These are phyloP conservation scores for Lasioglossum leucozonium DNA, from an alignment of 2,888 invertebrate genomes.

Conservation along the genomic window DNA sequence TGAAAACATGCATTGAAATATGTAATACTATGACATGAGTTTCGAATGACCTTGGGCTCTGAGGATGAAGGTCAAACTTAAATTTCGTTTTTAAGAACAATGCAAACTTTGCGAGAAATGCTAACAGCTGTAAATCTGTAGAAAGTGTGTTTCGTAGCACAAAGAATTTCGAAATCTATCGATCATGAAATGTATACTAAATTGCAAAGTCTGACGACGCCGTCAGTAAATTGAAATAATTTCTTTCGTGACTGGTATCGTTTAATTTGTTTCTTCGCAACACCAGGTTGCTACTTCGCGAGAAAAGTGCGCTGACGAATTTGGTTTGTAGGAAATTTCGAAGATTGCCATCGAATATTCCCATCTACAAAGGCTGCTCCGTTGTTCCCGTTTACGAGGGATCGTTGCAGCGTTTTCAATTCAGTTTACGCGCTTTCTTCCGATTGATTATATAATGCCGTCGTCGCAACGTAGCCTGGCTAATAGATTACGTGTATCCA, in stretches of 20 bases:
- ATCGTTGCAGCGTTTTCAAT: slow-evolving; percentile 33
- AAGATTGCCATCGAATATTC: neutral
- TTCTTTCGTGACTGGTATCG: neutral
- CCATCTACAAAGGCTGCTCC: neutral
- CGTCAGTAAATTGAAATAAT: neutral
- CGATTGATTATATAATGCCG: slow-evolving; percentile 47
- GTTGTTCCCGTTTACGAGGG: slow-evolving; percentile 19
- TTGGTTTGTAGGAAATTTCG: neutral
- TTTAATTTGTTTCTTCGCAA: neutral
- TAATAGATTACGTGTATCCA: slow-evolving; percentile 47
- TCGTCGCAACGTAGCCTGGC: neutral
- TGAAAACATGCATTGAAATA: too few species aligned
- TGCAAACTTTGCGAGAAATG: too few species aligned
- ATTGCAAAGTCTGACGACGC: neutral
- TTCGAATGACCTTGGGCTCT: too few species aligned
- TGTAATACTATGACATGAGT: too few species aligned
- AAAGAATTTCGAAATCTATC: too few species aligned
- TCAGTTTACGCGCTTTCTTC: slow-evolving; percentile 32
- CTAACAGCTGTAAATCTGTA: too few species aligned
- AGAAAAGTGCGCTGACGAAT: neutral
- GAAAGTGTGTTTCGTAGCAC: too few species aligned
- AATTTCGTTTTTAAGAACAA: too few species aligned
- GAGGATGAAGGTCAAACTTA: too few species aligned
- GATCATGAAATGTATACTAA: neutral
- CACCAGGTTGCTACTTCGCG: neutral